Evolutionary conservation across 1,140 invertebrate species (phyloP).

Genomic region (Dufourea novaeangliae): DNA sequence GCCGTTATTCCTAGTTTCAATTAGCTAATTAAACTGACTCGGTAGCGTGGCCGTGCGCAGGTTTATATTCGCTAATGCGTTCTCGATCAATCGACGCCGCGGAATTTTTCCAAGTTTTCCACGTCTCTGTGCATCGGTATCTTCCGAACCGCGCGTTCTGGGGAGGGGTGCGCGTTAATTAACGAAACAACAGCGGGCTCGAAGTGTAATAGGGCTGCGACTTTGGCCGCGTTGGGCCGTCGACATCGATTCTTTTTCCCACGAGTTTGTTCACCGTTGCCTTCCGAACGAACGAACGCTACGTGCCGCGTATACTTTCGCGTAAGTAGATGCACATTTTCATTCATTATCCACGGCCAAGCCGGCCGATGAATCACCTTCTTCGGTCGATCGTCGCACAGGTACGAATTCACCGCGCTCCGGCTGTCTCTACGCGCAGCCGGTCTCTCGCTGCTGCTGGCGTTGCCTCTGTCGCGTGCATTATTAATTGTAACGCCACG

Average conservation of each 20-base stretch:
- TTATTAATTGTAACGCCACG: slow-evolving; percentile 1
- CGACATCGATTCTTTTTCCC: slow-evolving; percentile 34
- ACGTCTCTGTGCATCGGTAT: no score
- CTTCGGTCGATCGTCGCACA: slow-evolving; percentile 54
- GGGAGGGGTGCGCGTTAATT: neutral
- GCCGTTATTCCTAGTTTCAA: slow-evolving; percentile 46
- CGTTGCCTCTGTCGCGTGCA: no score
- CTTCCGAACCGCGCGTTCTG: no score
- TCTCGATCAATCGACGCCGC: slow-evolving; percentile 23
- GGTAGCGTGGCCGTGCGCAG: neutral
- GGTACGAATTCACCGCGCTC: slow-evolving; percentile 57
- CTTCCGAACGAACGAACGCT: neutral
- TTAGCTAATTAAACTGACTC: slow-evolving; percentile 61
- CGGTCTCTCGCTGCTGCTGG: neutral
- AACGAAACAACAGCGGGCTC: slow-evolving; percentile 1
- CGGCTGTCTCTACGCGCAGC: neutral
- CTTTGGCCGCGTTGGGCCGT: neutral
- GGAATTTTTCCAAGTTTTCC: neutral
- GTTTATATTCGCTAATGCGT: slow-evolving; percentile 49
- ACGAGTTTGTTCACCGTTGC: slow-evolving; percentile 32
- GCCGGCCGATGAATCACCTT: slow-evolving; percentile 59
- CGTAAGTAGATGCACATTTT: slow-evolving; percentile 53
- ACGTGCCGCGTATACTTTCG: slow-evolving; percentile 43
- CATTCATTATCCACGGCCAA: slow-evolving; percentile 57
- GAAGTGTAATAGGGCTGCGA: neutral